Evolutionary conservation across 2,113 vertebrate species (phyloP).

Genomic region (Phycodurus eques): DNA sequence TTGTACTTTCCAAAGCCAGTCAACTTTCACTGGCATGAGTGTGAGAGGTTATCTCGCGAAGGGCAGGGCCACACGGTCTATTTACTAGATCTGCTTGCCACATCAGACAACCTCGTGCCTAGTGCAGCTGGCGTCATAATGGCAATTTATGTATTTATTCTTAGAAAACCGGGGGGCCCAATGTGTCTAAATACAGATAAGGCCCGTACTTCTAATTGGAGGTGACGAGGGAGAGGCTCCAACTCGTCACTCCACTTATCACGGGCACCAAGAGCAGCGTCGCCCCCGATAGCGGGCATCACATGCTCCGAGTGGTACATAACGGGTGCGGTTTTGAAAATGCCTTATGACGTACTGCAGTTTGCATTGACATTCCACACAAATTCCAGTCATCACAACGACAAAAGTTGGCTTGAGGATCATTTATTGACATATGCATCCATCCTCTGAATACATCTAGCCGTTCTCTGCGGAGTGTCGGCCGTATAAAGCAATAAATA

Average conservation of each 20-base stretch:
- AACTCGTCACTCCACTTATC: slow-evolving; percentile 40
- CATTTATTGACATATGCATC: slow-evolving; percentile 68
- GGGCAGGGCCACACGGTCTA: not conserved
- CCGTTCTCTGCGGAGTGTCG: slow-evolving; percentile 38
- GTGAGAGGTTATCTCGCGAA: not conserved
- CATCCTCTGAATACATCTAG: slow-evolving; percentile 54
- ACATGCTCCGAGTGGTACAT: not conserved
- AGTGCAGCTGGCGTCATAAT: not conserved
- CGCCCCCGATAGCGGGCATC: slow-evolving; percentile 32
- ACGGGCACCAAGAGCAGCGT: slow-evolving; percentile 30
- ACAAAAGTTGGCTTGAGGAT: slow-evolving; percentile 47
- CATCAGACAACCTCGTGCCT: not conserved
- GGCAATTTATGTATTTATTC: not conserved
- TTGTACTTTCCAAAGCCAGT: not conserved
- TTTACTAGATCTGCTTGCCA: not conserved
- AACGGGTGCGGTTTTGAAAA: not conserved
- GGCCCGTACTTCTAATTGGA: not conserved
- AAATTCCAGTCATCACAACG: not conserved
- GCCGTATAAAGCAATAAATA: slow-evolving; percentile 76
- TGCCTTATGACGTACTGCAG: not conserved
- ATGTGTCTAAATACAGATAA: slow-evolving; percentile 27
- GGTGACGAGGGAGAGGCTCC: slow-evolving; percentile 4
- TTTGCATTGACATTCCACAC: not conserved
- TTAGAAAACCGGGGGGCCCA: not conserved
- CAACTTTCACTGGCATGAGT: not conserved